Evolutionary conservation across 2,113 vertebrate species (phyloP).

Genomic region (Leiothrix lutea): DNA sequence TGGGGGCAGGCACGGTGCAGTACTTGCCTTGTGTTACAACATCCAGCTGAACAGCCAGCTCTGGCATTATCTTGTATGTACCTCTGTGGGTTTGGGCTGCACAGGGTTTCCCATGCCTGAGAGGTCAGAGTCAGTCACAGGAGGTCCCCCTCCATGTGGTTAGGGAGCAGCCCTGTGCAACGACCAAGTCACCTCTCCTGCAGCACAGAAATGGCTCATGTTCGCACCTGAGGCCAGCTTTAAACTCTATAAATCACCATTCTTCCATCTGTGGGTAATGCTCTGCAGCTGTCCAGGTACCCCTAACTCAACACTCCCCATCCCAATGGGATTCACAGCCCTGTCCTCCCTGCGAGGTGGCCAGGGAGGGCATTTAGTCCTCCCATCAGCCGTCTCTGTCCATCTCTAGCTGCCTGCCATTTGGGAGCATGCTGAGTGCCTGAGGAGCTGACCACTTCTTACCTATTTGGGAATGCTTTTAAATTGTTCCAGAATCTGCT

Average conservation of each 20-base stretch:
- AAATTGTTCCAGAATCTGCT: conserved; percentile 78
- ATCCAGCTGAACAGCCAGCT: neutral
- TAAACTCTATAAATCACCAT: neutral
- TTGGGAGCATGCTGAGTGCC: conserved; percentile 48
- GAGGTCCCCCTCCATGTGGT: neutral
- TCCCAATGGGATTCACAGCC: neutral
- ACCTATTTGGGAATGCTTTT: conserved; percentile 73
- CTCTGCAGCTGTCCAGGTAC: neutral
- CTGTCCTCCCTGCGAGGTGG: accelerated
- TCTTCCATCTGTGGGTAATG: accelerated
- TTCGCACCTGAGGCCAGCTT: neutral
- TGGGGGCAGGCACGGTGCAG: neutral
- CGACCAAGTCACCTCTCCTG: neutral
- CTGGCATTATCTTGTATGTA: accelerated
- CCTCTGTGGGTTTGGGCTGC: neutral
- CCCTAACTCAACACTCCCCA: neutral
- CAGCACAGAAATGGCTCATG: neutral
- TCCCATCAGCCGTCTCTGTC: neutral
- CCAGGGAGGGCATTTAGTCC: neutral
- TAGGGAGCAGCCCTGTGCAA: neutral
- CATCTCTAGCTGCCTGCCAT: conserved; percentile 19
- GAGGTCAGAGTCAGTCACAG: neutral
- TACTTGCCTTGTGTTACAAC: no score
- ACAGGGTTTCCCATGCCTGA: neutral
- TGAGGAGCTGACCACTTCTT: conserved; percentile 64